Evolutionary conservation across 1,140 invertebrate species (phyloP).

Genomic region (Brachionus manjavacas): DNA sequence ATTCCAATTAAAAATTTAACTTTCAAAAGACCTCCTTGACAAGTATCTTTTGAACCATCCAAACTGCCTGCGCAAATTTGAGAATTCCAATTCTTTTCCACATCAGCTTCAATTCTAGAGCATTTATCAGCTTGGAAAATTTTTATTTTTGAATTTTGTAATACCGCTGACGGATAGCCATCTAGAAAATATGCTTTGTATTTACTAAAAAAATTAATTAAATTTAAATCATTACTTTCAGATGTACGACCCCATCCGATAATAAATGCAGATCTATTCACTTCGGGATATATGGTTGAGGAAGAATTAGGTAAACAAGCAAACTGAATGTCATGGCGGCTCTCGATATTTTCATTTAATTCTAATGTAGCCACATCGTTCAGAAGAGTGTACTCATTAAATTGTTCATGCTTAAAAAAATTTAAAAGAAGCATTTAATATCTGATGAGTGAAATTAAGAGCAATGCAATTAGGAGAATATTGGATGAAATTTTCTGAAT

Average conservation of each 20-base stretch:
- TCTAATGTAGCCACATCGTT: slow-evolving; percentile 32
- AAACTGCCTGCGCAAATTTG: slow-evolving; percentile 37
- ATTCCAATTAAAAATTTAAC: background rate
- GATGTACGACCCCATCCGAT: slow-evolving; percentile 22
- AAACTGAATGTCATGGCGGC: background rate
- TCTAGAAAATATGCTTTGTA: background rate
- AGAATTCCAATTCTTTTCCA: slow-evolving; percentile 24
- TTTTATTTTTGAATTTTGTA: slow-evolving; percentile 1
- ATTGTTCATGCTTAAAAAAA: slow-evolving; percentile 12
- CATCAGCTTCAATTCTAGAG: background rate
- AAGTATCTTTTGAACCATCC: slow-evolving; percentile 20
- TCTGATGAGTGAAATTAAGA: too few relatives aligned
- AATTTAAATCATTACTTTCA: background rate
- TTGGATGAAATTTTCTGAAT: too few relatives aligned
- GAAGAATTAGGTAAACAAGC: slow-evolving; percentile 20
- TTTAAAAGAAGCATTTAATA: background rate
- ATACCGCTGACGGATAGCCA: background rate
- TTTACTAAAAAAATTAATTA: background rate
- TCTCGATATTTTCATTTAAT: background rate
- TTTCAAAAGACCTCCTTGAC: slow-evolving; percentile 9
- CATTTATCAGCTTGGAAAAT: background rate
- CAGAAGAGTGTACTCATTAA: background rate
- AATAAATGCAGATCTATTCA: background rate
- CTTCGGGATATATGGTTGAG: background rate
- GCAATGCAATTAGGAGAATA: too few relatives aligned